phyloP scores from a whole-genome alignment of 2,888 invertebrate genomes.

The Sphaeridia pumilis region DNA sequence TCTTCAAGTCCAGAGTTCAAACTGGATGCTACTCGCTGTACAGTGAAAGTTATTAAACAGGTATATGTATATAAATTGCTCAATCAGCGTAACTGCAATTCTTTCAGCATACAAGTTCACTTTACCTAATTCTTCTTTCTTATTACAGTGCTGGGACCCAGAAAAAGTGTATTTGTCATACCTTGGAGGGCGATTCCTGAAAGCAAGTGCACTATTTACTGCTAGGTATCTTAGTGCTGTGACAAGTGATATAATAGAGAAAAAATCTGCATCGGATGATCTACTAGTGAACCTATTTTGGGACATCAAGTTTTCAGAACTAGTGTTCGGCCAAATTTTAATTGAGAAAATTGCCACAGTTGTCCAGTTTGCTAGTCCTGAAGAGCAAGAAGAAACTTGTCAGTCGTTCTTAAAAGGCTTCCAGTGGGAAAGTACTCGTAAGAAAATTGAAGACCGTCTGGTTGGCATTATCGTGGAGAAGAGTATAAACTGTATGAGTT shows the following conservation, averaged over 20 bases:
- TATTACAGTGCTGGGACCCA: conserved; percentile 35
- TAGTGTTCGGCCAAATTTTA: conserved; percentile 30
- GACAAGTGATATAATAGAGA: conserved; percentile 20
- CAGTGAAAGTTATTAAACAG: conserved; percentile 33
- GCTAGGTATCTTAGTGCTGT: conserved; percentile 30
- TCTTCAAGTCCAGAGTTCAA: conserved; percentile 31
- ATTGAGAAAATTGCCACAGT: conserved; percentile 22
- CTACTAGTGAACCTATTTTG: conserved; percentile 21
- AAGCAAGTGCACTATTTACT: conserved; percentile 35
- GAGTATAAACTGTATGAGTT: conserved; percentile 23
- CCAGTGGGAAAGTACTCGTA: conserved; percentile 21
- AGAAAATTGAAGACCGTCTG: conserved; percentile 22
- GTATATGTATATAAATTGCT: too few relatives aligned
- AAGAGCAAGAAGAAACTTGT: background rate
- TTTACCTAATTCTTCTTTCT: too few relatives aligned
- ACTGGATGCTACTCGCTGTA: conserved; percentile 26
- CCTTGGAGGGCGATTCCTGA: conserved; percentile 31
- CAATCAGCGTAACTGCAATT: too few relatives aligned
- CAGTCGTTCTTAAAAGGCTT: conserved; percentile 23
- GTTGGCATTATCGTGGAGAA: conserved; percentile 21
- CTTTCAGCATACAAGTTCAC: too few relatives aligned
- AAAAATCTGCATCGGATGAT: conserved; percentile 16
- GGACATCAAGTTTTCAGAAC: conserved; percentile 33
- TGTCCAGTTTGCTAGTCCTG: background rate
- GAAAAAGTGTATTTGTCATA: conserved; percentile 30